A percentile compares a stretch with the other conserved stretches of the same genome.
Conservation (phyloP, 2,888 invertebrate genomes). For the Agrochola circellaris region DNA sequence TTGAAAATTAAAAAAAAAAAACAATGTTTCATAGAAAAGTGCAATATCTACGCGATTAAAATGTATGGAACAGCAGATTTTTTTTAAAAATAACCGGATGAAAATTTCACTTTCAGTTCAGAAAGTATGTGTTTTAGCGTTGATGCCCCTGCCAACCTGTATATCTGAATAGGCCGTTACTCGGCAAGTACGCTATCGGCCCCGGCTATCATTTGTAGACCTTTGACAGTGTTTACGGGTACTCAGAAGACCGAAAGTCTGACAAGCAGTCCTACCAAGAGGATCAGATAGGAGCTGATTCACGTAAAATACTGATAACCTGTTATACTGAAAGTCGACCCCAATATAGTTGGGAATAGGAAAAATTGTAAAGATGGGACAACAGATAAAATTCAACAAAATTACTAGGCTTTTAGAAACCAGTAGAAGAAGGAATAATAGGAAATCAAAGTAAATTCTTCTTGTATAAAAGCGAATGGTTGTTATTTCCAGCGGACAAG, state of each 20-base stretch:
- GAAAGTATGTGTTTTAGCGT: too few relatives aligned
- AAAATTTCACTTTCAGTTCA: too few relatives aligned
- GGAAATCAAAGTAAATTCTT: not conserved
- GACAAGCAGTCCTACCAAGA: not conserved
- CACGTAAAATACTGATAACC: not conserved
- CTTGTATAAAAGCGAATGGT: not conserved
- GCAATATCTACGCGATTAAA: too few relatives aligned
- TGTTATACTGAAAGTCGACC: not conserved
- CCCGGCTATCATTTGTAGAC: not conserved
- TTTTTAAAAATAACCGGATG: too few relatives aligned
- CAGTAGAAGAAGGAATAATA: not conserved
- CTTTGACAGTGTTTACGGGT: not conserved
- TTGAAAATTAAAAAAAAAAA: too few relatives aligned
- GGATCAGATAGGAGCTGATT: not conserved
- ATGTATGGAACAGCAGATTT: too few relatives aligned
- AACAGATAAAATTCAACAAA: not conserved
- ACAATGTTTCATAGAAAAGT: too few relatives aligned
- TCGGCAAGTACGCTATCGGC: not conserved
- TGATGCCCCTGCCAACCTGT: too few relatives aligned
- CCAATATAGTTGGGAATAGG: not conserved
- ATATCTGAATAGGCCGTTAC: not conserved
- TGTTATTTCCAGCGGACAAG: slow-evolving; percentile 94
- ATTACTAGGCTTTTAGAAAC: not conserved
- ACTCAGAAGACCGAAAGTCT: not conserved
- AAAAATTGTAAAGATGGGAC: too few relatives aligned